Evolutionary conservation across 2,797 vertebrate genomes (phyloP), one percentile per base, ranked within the genome.

Genomic region (Labroides dimidiatus): DNA sequence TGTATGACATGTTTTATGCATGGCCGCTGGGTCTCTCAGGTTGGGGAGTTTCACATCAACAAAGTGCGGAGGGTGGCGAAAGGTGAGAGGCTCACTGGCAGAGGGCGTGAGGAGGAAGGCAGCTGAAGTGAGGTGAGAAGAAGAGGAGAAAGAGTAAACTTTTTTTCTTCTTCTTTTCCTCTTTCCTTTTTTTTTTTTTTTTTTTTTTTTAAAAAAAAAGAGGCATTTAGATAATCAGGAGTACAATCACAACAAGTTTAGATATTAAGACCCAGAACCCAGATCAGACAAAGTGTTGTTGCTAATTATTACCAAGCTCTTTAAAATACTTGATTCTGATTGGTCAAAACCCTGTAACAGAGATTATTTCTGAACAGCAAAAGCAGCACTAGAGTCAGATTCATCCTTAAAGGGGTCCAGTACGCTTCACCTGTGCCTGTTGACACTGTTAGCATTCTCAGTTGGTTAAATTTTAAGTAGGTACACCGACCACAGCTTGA

Each of bases 1-100:
- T 23, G 64, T 75, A 80, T 77, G 83, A 60, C 87, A 91, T 91
- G 87, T 91, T 90, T 93, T 91, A 91, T 92, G 89, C 87, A 90
- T 91, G 75, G 80, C 71, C 24, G 19, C 70, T 13, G 69, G 77
- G 86, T 85, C 84, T 89, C 79, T 77, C 62, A 88, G 90, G 86
- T 91, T 75, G 57, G 55, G 27, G 81, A 85, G 85, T 87, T 87
- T 87, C 85, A 87, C 84, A 87, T 89, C 87, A 88, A 89, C 82
- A 86, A 89, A 84, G 83, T 81, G 74, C 4, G 10, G 78, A 81
- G 70, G 71, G 79, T 65, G 78, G 82, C 73, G 74, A 85, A 89
- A 90, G 86, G 87, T 87, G 82, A 89, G 75, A 66, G 60, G 66
- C 62, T 61, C 51, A 66, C 78, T 76, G 75, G 84, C 44, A 72